Percentiles rank a stretch among this genome's conserved stretches.
These are phyloP conservation scores for Euthynnus affinis DNA, from an alignment of 2,797 vertebrate species.

Conservation along the genomic window DNA sequence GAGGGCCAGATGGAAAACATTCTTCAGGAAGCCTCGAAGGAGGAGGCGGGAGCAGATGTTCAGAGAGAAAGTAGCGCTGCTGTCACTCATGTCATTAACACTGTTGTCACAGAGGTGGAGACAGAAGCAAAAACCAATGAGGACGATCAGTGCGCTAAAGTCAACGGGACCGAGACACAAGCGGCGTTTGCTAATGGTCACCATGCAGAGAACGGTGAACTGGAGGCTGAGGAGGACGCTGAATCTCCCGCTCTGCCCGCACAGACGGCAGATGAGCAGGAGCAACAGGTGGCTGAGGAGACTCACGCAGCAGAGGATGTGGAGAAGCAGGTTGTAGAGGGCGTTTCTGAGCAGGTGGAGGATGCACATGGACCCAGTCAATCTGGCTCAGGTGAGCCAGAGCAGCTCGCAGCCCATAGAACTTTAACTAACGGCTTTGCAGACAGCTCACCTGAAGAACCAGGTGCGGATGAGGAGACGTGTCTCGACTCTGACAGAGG, in stretches of 20 bases:
- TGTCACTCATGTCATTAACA: constrained; percentile 9
- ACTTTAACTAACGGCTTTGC: constrained; percentile 80
- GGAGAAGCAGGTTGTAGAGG: constrained; percentile 48
- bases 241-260: constrained; percentile 31
- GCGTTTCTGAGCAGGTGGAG: constrained; percentile 42
- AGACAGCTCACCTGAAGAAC: constrained; percentile 55
- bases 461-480: constrained; percentile 59
- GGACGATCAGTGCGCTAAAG: constrained; percentile 19
- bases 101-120: constrained; percentile 68
- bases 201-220: constrained; percentile 49
- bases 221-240: constrained; percentile 37
- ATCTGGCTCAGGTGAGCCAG: constrained; percentile 46
- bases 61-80: constrained; percentile 50
- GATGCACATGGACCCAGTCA: constrained; percentile 45
- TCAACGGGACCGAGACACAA: constrained; percentile 46
- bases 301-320: constrained; percentile 50
- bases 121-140: constrained; percentile 27
- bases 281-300: constrained; percentile 38
- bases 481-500: constrained; percentile 44
- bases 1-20: constrained; percentile 98
- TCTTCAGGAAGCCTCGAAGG: constrained; percentile 94
- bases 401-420: constrained; percentile 62
- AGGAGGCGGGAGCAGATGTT: constrained; percentile 83
- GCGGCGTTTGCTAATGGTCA: constrained; percentile 60
- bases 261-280: constrained; percentile 35